Conservation (phyloP, 2,888 invertebrate species). For the Panorpa germanica region DNA sequence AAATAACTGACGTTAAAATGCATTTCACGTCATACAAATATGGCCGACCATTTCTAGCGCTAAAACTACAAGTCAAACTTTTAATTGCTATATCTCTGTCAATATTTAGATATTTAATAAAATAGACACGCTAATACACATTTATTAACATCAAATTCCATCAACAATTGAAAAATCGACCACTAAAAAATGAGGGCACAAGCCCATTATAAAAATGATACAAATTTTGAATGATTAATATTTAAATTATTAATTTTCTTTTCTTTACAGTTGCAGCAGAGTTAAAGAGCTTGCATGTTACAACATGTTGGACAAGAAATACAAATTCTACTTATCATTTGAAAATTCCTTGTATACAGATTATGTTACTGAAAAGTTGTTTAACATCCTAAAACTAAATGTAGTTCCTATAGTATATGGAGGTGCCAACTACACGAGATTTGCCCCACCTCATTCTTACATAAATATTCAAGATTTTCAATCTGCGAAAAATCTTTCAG, state of each 20-base stretch:
- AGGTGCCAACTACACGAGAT: constrained; percentile 37
- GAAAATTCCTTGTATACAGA: constrained; percentile 50
- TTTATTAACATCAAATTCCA: too few species aligned
- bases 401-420: constrained; percentile 47
- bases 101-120: too few species aligned
- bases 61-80: too few species aligned
- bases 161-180: too few species aligned
- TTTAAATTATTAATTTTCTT: background rate
- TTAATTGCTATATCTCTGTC: too few species aligned
- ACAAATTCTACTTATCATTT: constrained; percentile 46
- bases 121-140: too few species aligned
- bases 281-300: constrained; percentile 17
- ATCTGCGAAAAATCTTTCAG: constrained; percentile 32
- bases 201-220: too few species aligned
- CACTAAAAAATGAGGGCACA: too few species aligned
- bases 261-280: background rate
- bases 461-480: constrained; percentile 43
- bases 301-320: constrained; percentile 27
- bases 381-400: constrained; percentile 17
- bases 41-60: too few species aligned
- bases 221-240: background rate
- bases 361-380: constrained; percentile 46
- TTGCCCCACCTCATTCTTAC: constrained; percentile 39
- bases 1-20: too few species aligned
- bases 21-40: too few species aligned